Evolutionary conservation across 2,797 vertebrate genomes (phyloP), one percentile per base, ranked within the genome.

Genomic region (Fistularia commersonii): DNA sequence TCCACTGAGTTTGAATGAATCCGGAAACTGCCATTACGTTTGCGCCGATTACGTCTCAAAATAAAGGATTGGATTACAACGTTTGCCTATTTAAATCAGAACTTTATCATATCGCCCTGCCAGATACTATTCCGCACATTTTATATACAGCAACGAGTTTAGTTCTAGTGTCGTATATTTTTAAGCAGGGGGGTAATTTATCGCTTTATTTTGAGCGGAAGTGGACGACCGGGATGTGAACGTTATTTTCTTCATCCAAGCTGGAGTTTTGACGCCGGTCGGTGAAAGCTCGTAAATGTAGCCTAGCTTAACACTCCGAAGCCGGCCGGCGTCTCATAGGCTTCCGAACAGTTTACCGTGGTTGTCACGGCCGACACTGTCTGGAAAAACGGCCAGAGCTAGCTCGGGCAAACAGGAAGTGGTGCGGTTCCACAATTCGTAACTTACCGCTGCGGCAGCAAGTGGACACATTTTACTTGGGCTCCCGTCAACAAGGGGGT

Each of bases 151-250:
- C 1, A 8, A 3, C 0, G 42, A 10, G 3, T n/a, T 0, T 14
- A 32, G 7, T 40, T 45, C 1, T 11, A 7, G n/a, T 41, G 7
- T 32, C 0, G n/a, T n/a, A n/a, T n/a, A n/a, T n/a, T n/a, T n/a
- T n/a, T n/a, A n/a, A n/a, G n/a, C n/a, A n/a, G n/a, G n/a, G n/a
- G n/a, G n/a, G n/a, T n/a, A n/a, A n/a, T n/a, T n/a, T n/a, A n/a
- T n/a, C 2, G 3, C 56, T 76, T 77, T 76, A 71, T 54, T 72
- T 48, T 51, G 45, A 40, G 10, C 32, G 7, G 2, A 0, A 43
- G 43, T 8, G 11, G 3, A 10, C 6, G 32, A 3, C 51, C 72
- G 65, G 69, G 66, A 64, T 3, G 32, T 15, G 11, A 54, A 7
- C 2, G 5, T 7, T 11, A 6, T 6, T 43, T 9, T 23, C 13